Evolutionary conservation across 2,797 vertebrate species (phyloP).

Genomic region (Gobio occitaniae): DNA sequence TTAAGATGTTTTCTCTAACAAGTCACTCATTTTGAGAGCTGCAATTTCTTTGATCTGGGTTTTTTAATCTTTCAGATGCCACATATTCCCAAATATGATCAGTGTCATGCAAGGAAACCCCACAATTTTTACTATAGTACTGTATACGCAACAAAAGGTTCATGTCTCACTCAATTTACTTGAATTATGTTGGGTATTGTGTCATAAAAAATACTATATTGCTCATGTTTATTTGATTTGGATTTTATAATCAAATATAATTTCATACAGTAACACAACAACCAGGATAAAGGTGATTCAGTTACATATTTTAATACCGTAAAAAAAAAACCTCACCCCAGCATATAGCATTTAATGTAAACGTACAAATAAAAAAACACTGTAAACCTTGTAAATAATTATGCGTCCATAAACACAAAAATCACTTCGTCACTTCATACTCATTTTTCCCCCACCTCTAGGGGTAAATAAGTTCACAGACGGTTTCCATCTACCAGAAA

Average conservation of each 20-base stretch:
- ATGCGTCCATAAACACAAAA: neutral
- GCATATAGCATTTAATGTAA: neutral
- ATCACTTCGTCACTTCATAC: conserved; percentile 7
- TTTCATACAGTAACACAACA: neutral
- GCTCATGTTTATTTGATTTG: neutral
- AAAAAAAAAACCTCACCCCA: neutral
- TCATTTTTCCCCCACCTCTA: neutral
- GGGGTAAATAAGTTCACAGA: conserved; percentile 4
- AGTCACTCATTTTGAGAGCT: neutral
- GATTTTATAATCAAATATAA: neutral
- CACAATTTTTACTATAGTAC: too few species aligned
- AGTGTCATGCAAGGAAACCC: too few species aligned
- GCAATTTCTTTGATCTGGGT: neutral
- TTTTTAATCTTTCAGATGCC: too few species aligned
- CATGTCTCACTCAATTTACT: neutral
- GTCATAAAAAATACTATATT: neutral
- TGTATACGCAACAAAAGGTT: neutral
- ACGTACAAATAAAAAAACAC: conserved; percentile 6
- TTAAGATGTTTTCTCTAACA: neutral
- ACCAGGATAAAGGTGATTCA: neutral
- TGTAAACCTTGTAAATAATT: conserved; percentile 24
- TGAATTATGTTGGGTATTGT: neutral
- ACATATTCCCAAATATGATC: too few species aligned
- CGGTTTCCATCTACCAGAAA: neutral
- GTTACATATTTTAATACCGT: conserved; percentile 33